Percentiles rank a stretch among this genome's conserved stretches.
Evolutionary conservation across 2,888 invertebrate genomes (phyloP).

Genomic region (Chirona hameri): DNA sequence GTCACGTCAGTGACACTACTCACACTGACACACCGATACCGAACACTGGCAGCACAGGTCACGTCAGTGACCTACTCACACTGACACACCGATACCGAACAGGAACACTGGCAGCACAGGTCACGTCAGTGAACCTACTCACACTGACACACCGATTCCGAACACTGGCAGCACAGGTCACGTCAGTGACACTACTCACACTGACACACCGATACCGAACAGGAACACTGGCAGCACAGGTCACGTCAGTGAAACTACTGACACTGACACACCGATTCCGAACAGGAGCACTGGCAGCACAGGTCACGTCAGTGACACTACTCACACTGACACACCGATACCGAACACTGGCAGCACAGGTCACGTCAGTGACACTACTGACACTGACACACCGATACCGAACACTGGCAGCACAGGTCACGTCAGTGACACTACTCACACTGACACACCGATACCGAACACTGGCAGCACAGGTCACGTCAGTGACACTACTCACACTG

Average conservation of each 20-base stretch:
- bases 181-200: too few species aligned
- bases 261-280: too few species aligned
- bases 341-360: slow-evolving; percentile 69
- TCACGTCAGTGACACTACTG: too few species aligned
- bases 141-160: slow-evolving; percentile 93
- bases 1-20: slow-evolving; percentile 45
- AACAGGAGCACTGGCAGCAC: slow-evolving; percentile 67
- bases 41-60: slow-evolving; percentile 61
- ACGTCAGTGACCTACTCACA: slow-evolving; percentile 57
- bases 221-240: slow-evolving; percentile 58
- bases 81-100: slow-evolving; percentile 94
- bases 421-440: slow-evolving; percentile 57
- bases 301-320: too few species aligned
- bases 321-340: slow-evolving; percentile 92
- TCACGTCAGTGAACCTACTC: slow-evolving; percentile 50
- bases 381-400: slow-evolving; percentile 86
- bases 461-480: slow-evolving; percentile 53
- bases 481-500: slow-evolving; percentile 63
- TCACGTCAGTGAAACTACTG: too few species aligned
- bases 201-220: slow-evolving; percentile 95
- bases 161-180: slow-evolving; percentile 61
- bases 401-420: slow-evolving; percentile 61
- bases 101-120: slow-evolving; percentile 58
- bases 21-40: slow-evolving; percentile 96
- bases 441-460: slow-evolving; percentile 94